These are phyloP conservation scores for Zelleria hepariella DNA, from an alignment of 2,888 invertebrate genomes.

Conservation along the genomic window DNA sequence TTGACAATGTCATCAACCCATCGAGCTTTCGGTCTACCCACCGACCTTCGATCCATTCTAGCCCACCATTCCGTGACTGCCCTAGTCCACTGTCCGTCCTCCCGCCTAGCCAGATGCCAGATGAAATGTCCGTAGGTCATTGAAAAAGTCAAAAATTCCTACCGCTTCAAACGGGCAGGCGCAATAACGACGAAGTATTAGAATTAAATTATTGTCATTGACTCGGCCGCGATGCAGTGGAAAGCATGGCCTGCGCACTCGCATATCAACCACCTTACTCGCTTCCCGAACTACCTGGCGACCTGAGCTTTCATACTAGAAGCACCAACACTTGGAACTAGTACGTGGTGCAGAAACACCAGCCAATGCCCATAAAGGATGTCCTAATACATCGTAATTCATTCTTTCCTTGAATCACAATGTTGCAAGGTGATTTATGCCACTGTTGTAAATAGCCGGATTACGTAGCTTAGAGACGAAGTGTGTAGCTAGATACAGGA, in stretches of 20 bases:
- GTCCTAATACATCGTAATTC: background rate
- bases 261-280: background rate
- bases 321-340: background rate
- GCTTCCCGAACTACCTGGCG: background rate
- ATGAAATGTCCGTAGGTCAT: too few relatives aligned
- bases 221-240: background rate
- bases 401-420: background rate
- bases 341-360: background rate
- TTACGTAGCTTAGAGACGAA: background rate
- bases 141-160: too few relatives aligned
- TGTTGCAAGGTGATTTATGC: background rate
- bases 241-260: background rate
- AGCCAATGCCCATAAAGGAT: background rate
- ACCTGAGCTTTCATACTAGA: background rate
- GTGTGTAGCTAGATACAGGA: background rate
- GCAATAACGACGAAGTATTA: background rate
- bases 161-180: background rate
- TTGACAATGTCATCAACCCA: too few relatives aligned
- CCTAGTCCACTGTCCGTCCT: too few relatives aligned
- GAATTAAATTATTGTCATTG: background rate
- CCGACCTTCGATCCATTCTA: too few relatives aligned
- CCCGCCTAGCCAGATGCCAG: too few relatives aligned
- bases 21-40: too few relatives aligned
- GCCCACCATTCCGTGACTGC: too few relatives aligned
- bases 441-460: background rate